Percentiles rank a stretch among this genome's conserved stretches.
phyloP scores from a whole-genome alignment of 2,888 invertebrate species.

The Nebria salina region DNA sequence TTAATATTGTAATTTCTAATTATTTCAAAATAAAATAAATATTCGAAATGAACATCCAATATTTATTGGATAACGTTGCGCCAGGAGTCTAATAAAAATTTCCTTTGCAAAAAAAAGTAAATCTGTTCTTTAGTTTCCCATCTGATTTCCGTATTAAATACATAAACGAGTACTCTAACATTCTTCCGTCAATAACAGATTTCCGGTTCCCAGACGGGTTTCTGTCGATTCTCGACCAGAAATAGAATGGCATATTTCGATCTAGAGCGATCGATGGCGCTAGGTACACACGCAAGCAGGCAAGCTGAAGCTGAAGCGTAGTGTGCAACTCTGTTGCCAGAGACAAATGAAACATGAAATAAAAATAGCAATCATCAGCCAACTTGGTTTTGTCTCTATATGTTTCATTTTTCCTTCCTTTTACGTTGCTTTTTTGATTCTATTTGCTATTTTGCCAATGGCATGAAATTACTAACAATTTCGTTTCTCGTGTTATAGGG shows the following conservation, averaged over 20 bases:
- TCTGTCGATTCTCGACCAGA: constrained; percentile 19
- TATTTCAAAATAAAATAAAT: no score
- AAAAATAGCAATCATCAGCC: constrained; percentile 21
- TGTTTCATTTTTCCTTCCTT: background rate
- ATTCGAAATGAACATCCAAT: no score
- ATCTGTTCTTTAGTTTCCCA: background rate
- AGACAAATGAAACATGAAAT: constrained; percentile 27
- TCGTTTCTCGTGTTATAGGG: background rate
- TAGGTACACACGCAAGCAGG: background rate
- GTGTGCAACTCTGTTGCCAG: constrained; percentile 5
- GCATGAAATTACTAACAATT: background rate
- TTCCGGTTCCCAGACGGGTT: constrained; percentile 15
- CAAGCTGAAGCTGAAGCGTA: background rate
- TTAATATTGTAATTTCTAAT: no score
- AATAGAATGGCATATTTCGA: constrained; percentile 28
- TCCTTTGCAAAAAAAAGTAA: background rate
- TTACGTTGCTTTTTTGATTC: background rate
- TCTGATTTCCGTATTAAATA: background rate
- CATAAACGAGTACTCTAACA: background rate
- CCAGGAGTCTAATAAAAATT: no score
- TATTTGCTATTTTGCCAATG: background rate
- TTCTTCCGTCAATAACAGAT: background rate
- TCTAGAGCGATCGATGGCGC: constrained; percentile 31
- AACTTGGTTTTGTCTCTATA: constrained; percentile 9
- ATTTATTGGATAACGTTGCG: no score